Evolutionary conservation across 2,113 vertebrate genomes (phyloP).

Genomic region (Thermophis baileyi): DNA sequence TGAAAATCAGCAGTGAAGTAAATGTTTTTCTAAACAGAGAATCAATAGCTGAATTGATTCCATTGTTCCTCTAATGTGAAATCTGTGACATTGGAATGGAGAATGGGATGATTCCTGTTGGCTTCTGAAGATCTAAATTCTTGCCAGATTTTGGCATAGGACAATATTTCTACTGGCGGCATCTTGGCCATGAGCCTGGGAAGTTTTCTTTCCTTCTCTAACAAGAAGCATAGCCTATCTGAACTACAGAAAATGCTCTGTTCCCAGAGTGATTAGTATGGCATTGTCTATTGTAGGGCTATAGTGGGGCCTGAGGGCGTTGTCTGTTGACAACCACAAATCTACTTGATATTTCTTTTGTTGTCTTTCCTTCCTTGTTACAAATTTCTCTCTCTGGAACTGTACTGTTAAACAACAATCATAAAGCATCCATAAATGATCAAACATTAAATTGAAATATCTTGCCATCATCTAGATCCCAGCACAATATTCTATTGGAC

Average conservation of each 20-base stretch:
- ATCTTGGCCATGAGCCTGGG: neutral
- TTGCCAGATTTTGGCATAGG: neutral
- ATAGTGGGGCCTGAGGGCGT: no score
- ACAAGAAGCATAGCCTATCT: neutral
- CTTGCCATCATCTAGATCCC: neutral
- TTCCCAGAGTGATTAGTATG: neutral
- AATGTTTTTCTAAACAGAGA: neutral
- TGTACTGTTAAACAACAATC: neutral
- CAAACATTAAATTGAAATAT: neutral
- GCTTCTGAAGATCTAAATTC: neutral
- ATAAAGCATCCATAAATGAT: neutral
- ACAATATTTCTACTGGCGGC: neutral
- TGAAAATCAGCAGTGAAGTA: neutral
- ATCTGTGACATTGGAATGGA: neutral
- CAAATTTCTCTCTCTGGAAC: neutral
- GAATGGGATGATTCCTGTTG: neutral
- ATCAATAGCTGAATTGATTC: neutral
- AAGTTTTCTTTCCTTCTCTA: neutral
- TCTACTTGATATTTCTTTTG: neutral
- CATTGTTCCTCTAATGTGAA: constrained; percentile 1
- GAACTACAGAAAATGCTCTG: neutral
- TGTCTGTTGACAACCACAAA: neutral
- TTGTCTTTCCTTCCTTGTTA: neutral
- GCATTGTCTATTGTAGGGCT: neutral
- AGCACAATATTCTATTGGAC: neutral